These are phyloP conservation scores for Plusia festucae DNA, from an alignment of 2,888 invertebrate genomes.

Conservation along the genomic window DNA sequence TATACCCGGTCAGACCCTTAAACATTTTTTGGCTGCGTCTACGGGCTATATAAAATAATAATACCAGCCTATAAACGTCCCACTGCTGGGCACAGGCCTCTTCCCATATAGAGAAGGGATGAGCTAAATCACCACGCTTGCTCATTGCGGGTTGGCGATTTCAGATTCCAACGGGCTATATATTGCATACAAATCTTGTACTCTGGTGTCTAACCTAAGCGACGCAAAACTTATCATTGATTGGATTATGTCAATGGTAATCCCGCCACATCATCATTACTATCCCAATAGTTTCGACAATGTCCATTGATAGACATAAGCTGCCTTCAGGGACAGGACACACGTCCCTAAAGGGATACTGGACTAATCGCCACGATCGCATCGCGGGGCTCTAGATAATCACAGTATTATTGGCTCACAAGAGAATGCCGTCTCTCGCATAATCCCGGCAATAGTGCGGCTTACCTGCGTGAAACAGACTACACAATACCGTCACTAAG, in stretches of 20 bases:
- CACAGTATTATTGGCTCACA: slow-evolving; percentile 8
- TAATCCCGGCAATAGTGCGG: slow-evolving; percentile 3
- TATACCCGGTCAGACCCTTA: too few species aligned
- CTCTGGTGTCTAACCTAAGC: too few species aligned
- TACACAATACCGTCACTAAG: not conserved
- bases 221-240: not conserved
- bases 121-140: too few species aligned
- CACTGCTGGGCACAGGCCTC: too few species aligned
- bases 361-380: not conserved
- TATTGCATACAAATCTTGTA: too few species aligned
- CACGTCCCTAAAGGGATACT: not conserved
- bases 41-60: too few species aligned
- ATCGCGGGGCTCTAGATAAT: slow-evolving; percentile 1
- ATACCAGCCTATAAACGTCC: too few species aligned
- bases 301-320: not conserved
- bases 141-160: too few species aligned
- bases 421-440: not conserved
- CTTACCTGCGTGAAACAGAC: not conserved
- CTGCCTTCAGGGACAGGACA: not conserved
- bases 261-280: not conserved
- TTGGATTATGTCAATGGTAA: not conserved
- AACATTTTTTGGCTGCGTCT: too few species aligned
- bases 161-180: too few species aligned
- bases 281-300: not conserved
- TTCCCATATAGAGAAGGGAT: too few species aligned